Evolutionary conservation across 2,113 vertebrate species (phyloP).

Genomic region (Notarius quadriscutis): DNA sequence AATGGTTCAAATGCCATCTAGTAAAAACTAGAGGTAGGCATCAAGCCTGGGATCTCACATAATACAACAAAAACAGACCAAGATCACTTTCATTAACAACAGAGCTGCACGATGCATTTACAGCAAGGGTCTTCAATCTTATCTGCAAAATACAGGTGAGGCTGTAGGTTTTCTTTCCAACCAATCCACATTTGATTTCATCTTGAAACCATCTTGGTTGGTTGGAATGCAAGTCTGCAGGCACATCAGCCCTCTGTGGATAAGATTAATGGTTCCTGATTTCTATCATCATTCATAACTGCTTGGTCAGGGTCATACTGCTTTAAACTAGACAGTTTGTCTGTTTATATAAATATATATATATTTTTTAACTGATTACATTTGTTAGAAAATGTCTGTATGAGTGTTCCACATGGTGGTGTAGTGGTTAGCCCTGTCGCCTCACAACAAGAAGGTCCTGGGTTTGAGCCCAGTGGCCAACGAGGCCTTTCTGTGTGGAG

Average conservation of each 20-base stretch:
- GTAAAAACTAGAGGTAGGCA: background rate
- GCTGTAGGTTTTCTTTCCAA: background rate
- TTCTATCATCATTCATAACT: background rate
- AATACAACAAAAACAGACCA: background rate
- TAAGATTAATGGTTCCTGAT: background rate
- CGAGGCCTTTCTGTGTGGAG: too few relatives aligned
- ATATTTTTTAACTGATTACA: too few relatives aligned
- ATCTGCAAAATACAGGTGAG: background rate
- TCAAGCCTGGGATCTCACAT: background rate
- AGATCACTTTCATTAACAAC: background rate
- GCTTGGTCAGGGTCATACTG: background rate
- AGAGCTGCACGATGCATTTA: background rate
- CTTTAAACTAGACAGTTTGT: background rate
- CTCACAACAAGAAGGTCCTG: too few relatives aligned
- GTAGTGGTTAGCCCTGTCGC: too few relatives aligned
- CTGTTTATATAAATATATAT: too few relatives aligned
- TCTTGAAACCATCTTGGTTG: background rate
- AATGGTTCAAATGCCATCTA: background rate
- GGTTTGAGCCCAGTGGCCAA: too few relatives aligned
- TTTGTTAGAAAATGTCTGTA: background rate
- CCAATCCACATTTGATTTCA: background rate
- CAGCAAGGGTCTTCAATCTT: background rate
- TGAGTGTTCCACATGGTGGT: too few relatives aligned
- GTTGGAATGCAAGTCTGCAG: background rate
- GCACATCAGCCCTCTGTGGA: background rate